Evolutionary conservation across 2,113 vertebrate genomes (phyloP), one percentile per base, ranked within the genome.

Genomic region (Nicator chloris): DNA sequence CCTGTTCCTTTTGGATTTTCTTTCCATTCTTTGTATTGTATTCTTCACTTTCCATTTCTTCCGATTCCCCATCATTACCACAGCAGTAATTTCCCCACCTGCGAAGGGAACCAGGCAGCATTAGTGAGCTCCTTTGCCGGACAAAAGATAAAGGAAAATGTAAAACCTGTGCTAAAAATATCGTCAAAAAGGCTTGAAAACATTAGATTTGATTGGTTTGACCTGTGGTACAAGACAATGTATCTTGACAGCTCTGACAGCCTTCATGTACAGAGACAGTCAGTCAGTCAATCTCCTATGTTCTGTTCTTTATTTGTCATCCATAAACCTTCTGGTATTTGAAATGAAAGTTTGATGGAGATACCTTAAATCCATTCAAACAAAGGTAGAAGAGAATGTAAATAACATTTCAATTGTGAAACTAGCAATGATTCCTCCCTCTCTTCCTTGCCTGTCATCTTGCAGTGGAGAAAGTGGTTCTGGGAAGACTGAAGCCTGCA

Each of bases 391-490:
- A 71, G 40, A 61, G 69, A 88, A 51, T 75, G 56, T 75, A 83
- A 88, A 64, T 81, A 81, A 60, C 18, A 31, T 73, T 61, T 66
- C 31, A 71, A 26, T 70, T 63, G 35, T 86, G 64, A 78, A 75
- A 64, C 51, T 83, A 83, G 75, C 22, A 20, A 9, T 60, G 28
- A 81, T 90, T 59, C 7, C 9, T 39, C 7, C 14, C 30, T 81
- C 31, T 86, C 22, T 96, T 65, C 50, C 68, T 63, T 93, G n/a
- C 24, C 37, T 92, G 47, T 88, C 31, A 71, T 72, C 66, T 84
- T 90, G 11, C 86, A 99, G 99, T 95, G 99, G 99, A 77, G 99
- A 99, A 97, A 98, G 99, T 95, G 99, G 99, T 71, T 99, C 99
- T 69, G 99, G 99, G 60, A 99, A 99, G 96, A 98, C 98, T 0